Percentiles rank a stretch among this genome's conserved stretches.
These are phyloP conservation scores for Antitype chi DNA, from an alignment of 2,888 invertebrate species.

Conservation along the genomic window DNA sequence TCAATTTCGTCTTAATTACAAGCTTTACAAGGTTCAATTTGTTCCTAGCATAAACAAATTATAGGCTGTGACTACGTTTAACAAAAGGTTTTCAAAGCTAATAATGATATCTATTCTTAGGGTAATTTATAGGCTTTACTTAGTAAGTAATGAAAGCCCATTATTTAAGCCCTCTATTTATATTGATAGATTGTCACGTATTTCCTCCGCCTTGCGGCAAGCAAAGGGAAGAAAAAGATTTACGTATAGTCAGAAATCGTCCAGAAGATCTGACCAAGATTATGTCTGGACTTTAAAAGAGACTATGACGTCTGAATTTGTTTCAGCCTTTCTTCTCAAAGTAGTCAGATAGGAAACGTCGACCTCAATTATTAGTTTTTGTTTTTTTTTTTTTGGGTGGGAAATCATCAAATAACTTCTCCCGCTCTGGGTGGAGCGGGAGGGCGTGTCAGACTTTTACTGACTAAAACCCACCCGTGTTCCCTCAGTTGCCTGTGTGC, in stretches of 20 bases:
- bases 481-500: too few species aligned
- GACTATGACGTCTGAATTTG: too few species aligned
- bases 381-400: too few species aligned
- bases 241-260: neutral
- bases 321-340: too few species aligned
- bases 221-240: neutral
- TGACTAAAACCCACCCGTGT: too few species aligned
- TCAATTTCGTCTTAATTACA: slow-evolving; percentile 35
- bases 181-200: neutral
- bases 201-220: neutral
- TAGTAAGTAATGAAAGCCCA: neutral
- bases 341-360: too few species aligned
- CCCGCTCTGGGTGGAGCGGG: too few species aligned
- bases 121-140: neutral
- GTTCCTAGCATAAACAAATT: slow-evolving; percentile 15
- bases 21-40: slow-evolving; percentile 9
- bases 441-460: too few species aligned
- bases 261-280: too few species aligned
- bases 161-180: neutral
- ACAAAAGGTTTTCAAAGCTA: slow-evolving; percentile 1
- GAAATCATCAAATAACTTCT: too few species aligned
- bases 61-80: neutral
- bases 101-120: neutral
- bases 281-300: too few species aligned
- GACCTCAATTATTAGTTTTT: too few species aligned